Conservation (phyloP, 2,888 invertebrate genomes). For the Tetanocera ferruginea region DNA sequence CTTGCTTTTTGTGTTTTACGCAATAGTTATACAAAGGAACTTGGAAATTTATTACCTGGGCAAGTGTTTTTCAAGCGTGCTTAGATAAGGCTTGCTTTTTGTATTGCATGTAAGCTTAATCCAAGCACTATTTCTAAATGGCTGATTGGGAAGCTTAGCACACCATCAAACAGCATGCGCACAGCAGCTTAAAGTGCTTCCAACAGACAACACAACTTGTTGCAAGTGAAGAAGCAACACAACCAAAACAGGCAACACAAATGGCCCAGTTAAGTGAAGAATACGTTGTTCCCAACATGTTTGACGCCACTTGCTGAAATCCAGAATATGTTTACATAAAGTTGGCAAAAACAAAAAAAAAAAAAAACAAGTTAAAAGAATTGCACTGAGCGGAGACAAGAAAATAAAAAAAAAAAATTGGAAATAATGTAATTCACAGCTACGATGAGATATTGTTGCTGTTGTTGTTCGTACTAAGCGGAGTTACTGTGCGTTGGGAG, state of each 20-base stretch:
- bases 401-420: background rate
- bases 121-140: too few species aligned
- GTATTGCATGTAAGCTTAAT: too few species aligned
- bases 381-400: constrained; percentile 31
- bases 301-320: constrained; percentile 42
- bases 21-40: too few species aligned
- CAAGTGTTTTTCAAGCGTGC: too few species aligned
- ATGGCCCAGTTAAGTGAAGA: constrained; percentile 11
- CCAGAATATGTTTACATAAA: constrained; percentile 42
- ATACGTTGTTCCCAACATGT: constrained; percentile 47
- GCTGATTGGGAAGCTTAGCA: background rate
- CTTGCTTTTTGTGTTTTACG: too few species aligned
- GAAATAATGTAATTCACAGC: constrained; percentile 6
- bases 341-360: background rate
- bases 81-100: too few species aligned
- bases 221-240: background rate
- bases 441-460: constrained; percentile 33
- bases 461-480: constrained; percentile 35
- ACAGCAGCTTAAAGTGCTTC: background rate
- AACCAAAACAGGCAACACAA: background rate
- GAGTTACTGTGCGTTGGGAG: constrained; percentile 36
- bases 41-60: too few species aligned
- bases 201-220: background rate
- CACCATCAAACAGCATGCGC: background rate
- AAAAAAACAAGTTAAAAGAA: constrained; percentile 45